Evolutionary conservation across 2,797 vertebrate genomes (phyloP), one percentile per base, ranked within the genome.

Genomic region (Hyperoplus immaculatus): DNA sequence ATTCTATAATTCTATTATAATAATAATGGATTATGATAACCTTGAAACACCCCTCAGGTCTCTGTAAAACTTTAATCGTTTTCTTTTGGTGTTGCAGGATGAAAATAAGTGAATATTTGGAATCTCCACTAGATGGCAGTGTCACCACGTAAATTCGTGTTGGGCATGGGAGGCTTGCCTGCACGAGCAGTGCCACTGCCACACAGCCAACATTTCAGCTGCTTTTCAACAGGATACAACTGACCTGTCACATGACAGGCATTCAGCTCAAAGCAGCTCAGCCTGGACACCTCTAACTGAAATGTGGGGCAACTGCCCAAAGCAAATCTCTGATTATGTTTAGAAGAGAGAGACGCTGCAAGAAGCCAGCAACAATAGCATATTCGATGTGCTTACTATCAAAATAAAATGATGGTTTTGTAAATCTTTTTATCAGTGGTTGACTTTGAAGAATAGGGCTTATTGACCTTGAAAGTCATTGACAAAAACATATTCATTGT

Each of bases 91-190:
- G 18, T 36, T 58, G 21, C n/a, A 75, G 43, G 51, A 45, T 45
- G 6, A 45, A 7, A 7, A 45, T 7, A 45, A 45, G 43, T 45
- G 7, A 45, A 45, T 45, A 69, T 76, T 43, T 39, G 41, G 9
- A 3, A 49, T 0, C 6, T 21, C 78, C 92, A 80, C 89, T 82
- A 92, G 91, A 78, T 85, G 92, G 83, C 86, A 54, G 0, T 72
- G 57, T 86, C 69, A 18, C 39, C 39, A 36, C 43, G 38, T 61
- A 47, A 49, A 77, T 72, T 68, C 36, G 6, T 39, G 60, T 5
- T 1, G 13, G 0, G 2, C 36, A 49, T 47, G 46, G 42, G 5
- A 6, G 7, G 15, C 47, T 50, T 1, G 29, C 2, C 14, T 69
- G 13, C 55, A 29, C 29, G 29, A 15, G 6, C 41, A 41, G 7